phyloP scores from a whole-genome alignment of 2,888 invertebrate species.

The Antitype chi region DNA sequence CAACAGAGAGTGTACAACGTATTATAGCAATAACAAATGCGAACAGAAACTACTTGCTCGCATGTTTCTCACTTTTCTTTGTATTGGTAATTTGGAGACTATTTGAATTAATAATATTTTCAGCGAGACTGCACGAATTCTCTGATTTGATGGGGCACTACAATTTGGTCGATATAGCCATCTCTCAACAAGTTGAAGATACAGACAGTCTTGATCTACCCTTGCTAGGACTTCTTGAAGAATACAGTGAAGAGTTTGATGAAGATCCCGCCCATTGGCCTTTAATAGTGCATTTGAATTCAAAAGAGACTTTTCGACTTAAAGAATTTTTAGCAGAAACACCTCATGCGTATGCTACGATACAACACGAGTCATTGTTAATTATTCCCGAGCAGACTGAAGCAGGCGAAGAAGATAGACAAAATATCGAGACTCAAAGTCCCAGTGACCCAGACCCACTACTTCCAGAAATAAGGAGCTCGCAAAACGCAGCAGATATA shows the following conservation, averaged over 20 bases:
- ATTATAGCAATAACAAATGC: constrained; percentile 78
- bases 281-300: constrained; percentile 71
- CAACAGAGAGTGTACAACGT: constrained; percentile 72
- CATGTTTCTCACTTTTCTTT: constrained; percentile 80
- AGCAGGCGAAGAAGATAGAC: background rate
- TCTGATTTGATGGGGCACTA: constrained; percentile 81
- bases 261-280: constrained; percentile 73
- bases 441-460: accelerated
- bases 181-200: constrained; percentile 57
- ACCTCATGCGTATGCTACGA: background rate
- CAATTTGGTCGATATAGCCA: constrained; percentile 76
- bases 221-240: constrained; percentile 17
- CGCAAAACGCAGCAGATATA: background rate
- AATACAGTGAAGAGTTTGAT: constrained; percentile 59
- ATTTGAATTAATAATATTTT: constrained; percentile 79
- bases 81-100: constrained; percentile 77
- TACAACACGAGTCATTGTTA: constrained; percentile 24
- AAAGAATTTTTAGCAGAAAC: constrained; percentile 69
- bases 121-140: constrained; percentile 83
- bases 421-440: background rate
- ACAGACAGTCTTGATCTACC: constrained; percentile 15
- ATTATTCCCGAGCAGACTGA: constrained; percentile 10
- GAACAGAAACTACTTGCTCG: constrained; percentile 80
- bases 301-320: constrained; percentile 69
- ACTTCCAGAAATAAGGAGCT: background rate